phyloP scores from a whole-genome alignment of 2,113 vertebrate species.

The Scomber scombrus region DNA sequence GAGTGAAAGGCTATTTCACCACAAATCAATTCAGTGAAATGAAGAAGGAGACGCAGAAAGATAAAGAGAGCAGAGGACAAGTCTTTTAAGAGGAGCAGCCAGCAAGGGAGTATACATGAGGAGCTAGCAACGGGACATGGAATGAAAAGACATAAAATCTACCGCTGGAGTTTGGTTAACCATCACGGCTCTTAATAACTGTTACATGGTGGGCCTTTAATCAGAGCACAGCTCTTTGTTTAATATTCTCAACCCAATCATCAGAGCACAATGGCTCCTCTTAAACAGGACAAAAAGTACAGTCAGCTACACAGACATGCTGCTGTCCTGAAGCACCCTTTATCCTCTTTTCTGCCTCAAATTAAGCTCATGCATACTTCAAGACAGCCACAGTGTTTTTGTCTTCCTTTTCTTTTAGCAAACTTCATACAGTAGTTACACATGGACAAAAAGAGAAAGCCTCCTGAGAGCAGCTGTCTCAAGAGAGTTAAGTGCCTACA shows the following conservation, averaged over 20 bases:
- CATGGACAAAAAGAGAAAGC: slow-evolving; percentile 20
- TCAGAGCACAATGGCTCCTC: slow-evolving; percentile 57
- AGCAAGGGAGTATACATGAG: neutral
- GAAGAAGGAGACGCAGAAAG: slow-evolving; percentile 19
- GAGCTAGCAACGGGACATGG: slow-evolving; percentile 7
- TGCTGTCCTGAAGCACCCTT: slow-evolving; percentile 49
- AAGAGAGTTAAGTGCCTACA: slow-evolving; percentile 13
- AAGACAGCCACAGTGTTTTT: slow-evolving; percentile 12
- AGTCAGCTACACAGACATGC: slow-evolving; percentile 22
- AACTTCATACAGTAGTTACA: slow-evolving; percentile 41
- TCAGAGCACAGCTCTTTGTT: slow-evolving; percentile 56
- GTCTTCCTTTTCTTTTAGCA: slow-evolving; percentile 13
- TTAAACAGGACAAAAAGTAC: slow-evolving; percentile 44
- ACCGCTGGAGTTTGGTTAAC: slow-evolving; percentile 39
- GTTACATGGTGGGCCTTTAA: slow-evolving; percentile 40
- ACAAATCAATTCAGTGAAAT: slow-evolving; percentile 47
- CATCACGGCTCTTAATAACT: slow-evolving; percentile 48
- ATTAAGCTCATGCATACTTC: slow-evolving; percentile 43
- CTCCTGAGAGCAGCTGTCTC: slow-evolving; percentile 51
- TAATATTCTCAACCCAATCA: slow-evolving; percentile 60
- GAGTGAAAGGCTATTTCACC: slow-evolving; percentile 57
- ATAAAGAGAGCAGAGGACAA: slow-evolving; percentile 26
- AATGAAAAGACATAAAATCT: slow-evolving; percentile 28
- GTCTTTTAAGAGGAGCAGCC: neutral
- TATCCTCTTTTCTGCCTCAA: slow-evolving; percentile 11